These are phyloP conservation scores for Odontophorus gujanensis DNA, from an alignment of 2,113 vertebrate species.

Conservation along the genomic window DNA sequence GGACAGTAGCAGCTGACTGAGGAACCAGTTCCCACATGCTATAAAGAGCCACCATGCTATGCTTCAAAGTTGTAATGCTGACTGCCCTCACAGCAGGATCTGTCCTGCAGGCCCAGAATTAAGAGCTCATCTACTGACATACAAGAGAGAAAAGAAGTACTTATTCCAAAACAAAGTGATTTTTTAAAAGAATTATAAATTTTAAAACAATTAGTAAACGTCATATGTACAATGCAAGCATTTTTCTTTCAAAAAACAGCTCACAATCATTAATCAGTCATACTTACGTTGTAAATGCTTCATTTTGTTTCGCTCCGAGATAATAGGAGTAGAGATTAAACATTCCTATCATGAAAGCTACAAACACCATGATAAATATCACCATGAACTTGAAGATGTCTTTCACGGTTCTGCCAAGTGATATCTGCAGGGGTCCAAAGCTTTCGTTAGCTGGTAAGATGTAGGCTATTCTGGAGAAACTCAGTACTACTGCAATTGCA, in stretches of 20 bases:
- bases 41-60: accelerated
- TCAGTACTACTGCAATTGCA: conserved; percentile 94
- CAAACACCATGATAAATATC: conserved; percentile 96
- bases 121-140: background rate
- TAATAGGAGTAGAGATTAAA: conserved; percentile 97
- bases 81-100: background rate
- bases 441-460: conserved; percentile 96
- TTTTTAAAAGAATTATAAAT: background rate
- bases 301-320: conserved; percentile 91
- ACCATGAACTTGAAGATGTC: conserved; percentile 99
- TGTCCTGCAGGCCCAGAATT: background rate
- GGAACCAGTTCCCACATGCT: background rate
- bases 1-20: background rate
- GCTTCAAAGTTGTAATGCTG: accelerated
- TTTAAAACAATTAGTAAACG: background rate
- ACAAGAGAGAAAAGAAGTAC: background rate
- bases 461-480: conserved; percentile 96
- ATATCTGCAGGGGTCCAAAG: conserved; percentile 96
- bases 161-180: background rate
- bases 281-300: conserved; percentile 97
- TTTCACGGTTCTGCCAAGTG: conserved; percentile 93
- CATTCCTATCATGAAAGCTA: conserved; percentile 99
- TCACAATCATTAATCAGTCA: background rate
- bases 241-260: background rate
- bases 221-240: background rate